Percentiles rank a stretch among this genome's conserved stretches.
phyloP scores from a whole-genome alignment of 1,140 invertebrate species.

The Eriocheir sinensis region DNA sequence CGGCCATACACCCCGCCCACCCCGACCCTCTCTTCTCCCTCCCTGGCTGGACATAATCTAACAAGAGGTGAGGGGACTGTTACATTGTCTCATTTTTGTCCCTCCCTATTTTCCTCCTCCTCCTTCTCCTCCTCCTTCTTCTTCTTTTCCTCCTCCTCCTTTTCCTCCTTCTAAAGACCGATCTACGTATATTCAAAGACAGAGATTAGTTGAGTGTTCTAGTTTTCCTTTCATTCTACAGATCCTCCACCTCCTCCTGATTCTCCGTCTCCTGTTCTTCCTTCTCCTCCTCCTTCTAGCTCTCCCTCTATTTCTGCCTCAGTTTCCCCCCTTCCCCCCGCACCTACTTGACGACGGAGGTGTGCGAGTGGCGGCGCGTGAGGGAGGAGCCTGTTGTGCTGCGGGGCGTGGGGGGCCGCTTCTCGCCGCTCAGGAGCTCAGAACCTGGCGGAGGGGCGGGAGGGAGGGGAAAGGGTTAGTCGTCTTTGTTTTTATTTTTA shows the following conservation, averaged over 20 bases:
- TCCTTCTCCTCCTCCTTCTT: background rate
- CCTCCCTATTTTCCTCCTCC: background rate
- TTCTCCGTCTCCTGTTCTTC: background rate
- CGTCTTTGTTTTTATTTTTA: background rate
- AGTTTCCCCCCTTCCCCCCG: background rate
- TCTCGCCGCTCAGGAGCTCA: slow-evolving; percentile 66
- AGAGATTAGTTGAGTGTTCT: too few relatives aligned
- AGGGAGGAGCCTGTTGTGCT: slow-evolving; percentile 65
- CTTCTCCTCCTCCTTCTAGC: background rate
- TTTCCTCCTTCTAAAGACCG: too few relatives aligned
- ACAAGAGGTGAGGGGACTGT: too few relatives aligned
- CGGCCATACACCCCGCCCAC: too few relatives aligned
- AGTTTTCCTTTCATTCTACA: too few relatives aligned
- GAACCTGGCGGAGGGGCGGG: slow-evolving; percentile 33
- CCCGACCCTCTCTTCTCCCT: too few relatives aligned
- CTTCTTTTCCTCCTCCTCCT: too few relatives aligned
- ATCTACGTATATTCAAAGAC: too few relatives aligned
- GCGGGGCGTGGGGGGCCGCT: slow-evolving; percentile 38
- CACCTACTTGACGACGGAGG: slow-evolving; percentile 67
- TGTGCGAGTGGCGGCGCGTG: slow-evolving; percentile 50
- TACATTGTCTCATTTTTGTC: too few relatives aligned
- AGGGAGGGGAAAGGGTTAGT: background rate
- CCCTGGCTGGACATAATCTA: too few relatives aligned
- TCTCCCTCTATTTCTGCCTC: background rate
- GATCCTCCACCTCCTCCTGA: background rate